Conservation (phyloP, 2,888 invertebrate genomes). For the Ophion ellenae region DNA sequence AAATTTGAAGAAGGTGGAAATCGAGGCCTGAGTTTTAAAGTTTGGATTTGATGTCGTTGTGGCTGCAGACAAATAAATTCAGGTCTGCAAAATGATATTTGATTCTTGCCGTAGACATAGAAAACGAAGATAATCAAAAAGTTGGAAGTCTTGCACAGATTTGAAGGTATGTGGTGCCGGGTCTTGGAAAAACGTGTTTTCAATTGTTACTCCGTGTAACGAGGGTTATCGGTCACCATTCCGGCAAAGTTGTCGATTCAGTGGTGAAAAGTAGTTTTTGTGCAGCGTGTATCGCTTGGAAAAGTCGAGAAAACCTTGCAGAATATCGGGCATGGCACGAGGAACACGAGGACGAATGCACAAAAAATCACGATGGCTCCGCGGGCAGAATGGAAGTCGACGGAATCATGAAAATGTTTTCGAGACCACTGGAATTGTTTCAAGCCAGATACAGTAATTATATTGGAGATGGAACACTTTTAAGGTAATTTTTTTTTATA, state of each 20-base stretch:
- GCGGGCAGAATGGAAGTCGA: conserved; percentile 36
- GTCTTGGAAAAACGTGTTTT: too few species aligned
- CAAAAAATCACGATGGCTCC: conserved; percentile 16
- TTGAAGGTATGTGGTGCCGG: neutral
- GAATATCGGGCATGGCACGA: too few species aligned
- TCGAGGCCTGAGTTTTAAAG: neutral
- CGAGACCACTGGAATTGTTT: neutral
- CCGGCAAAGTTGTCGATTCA: too few species aligned
- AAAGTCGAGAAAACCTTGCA: too few species aligned
- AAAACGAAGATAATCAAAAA: neutral
- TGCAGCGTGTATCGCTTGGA: too few species aligned
- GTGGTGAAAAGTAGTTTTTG: too few species aligned
- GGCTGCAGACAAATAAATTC: neutral
- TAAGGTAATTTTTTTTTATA: neutral
- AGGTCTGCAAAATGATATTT: neutral
- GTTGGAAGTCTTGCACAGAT: neutral
- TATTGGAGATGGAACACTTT: conserved; percentile 17
- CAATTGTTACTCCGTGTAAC: too few species aligned
- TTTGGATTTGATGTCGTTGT: neutral
- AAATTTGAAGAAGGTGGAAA: neutral
- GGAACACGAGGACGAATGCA: too few species aligned
- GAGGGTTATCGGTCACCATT: too few species aligned
- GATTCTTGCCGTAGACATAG: neutral
- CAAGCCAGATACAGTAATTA: conserved; percentile 1
- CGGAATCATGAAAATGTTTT: neutral